These are phyloP conservation scores for Aurelia coerulea DNA, from an alignment of 30 jellyfish, hydroid and myxozoan species.

Conservation along the genomic window DNA sequence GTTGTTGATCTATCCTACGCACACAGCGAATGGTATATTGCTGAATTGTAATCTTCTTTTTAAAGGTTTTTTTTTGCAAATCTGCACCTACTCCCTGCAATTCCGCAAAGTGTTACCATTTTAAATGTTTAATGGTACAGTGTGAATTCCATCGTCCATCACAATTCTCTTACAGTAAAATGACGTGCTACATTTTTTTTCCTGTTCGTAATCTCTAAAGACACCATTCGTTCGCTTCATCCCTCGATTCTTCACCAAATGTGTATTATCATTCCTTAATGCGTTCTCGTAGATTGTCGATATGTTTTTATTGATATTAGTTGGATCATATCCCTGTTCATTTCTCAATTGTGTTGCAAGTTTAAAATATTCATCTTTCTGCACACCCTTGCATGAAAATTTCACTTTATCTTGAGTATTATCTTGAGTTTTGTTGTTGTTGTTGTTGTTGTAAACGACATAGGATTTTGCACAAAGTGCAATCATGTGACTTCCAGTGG, in stretches of 20 bases:
- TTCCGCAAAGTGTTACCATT: too few species aligned
- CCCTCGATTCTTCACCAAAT: not conserved
- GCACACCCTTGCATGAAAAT: not conserved
- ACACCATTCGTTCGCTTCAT: not conserved
- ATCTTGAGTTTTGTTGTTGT: not conserved
- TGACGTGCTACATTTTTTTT: not conserved
- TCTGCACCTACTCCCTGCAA: too few species aligned
- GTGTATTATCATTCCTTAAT: not conserved
- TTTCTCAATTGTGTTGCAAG: not conserved
- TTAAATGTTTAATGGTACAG: not conserved
- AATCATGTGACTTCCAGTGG: not conserved
- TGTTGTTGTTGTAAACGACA: not conserved
- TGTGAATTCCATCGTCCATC: not conserved
- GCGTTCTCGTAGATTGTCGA: not conserved
- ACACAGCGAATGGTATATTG: too few species aligned
- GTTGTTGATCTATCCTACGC: too few species aligned
- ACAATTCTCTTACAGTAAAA: not conserved
- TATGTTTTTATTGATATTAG: not conserved
- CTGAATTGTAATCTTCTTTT: too few species aligned
- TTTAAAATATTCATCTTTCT: not conserved
- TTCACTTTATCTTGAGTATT: not conserved
- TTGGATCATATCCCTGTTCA: not conserved
- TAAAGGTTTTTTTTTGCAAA: too few species aligned
- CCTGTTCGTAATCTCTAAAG: not conserved
- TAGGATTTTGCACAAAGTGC: not conserved